Base-by-base conservation (phyloP, 2,888 invertebrate species). In the Melipona beecheii region DNA sequence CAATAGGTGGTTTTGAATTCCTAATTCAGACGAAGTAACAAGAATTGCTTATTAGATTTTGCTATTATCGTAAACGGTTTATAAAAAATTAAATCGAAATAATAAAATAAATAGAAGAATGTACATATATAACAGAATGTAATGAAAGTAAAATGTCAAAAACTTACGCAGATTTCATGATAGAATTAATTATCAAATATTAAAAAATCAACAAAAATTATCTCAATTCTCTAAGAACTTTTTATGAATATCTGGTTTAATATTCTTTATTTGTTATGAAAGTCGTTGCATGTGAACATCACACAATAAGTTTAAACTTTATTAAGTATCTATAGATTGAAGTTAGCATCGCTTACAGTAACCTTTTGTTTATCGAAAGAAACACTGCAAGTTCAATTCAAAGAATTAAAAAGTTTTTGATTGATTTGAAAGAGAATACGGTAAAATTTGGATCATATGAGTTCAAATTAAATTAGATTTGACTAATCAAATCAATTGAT, bases 1-100 rank as follows among this genome's bases (percentile, higher is more conserved):
- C 86, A 69, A 72, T 76, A 71, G 92, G 91, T 71, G 92, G 89
- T 82, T 92, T 93, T 5, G 86, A 87, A 36, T 92, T 91, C 75
- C 93, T 93, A 65, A 19, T 83, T 17, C 68, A 50, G 13, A 21
- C 27, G 13, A 62, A n/a, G 56, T 75, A 70, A 54, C 19, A 60
- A 31, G 5, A 17, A n/a, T 64, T 64, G 21, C 17, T 52, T 4
- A 21, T 58, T 5, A 52, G 13, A 60, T 4, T 5, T 21, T 43
- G n/a, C 21, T 27, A 24, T 19, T 49, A n/a, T 43, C 9, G 17
- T 19, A 17, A 65, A 5, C 17, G 17, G 4, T 50, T 49, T 17
- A n/a, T 62, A 24, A 64, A 73, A 62, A 70, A n/a, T 13, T 17
- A 54, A 56, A 56, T 56, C 11, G 21, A 4, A 17, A 49, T 24